Evolutionary conservation across 2,113 vertebrate genomes (phyloP).

Genomic region (Solenodon paradoxus): DNA sequence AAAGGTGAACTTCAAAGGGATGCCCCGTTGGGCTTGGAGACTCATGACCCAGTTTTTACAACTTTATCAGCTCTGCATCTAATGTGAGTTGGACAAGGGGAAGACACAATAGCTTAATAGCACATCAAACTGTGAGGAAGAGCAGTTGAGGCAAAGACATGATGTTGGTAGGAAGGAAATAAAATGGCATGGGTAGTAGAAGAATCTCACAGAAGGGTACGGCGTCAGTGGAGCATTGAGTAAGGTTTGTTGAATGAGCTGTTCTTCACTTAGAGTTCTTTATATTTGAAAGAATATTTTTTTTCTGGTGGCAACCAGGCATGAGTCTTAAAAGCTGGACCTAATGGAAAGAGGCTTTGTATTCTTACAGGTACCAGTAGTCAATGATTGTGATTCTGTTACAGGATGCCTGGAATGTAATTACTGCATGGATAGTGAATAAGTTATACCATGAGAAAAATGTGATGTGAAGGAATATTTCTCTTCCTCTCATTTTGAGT

Average conservation of each 20-base stretch:
- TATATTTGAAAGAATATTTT: neutral
- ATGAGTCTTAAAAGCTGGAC: neutral
- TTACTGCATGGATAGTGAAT: neutral
- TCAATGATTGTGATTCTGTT: neutral
- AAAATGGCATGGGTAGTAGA: neutral
- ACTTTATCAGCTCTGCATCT: neutral
- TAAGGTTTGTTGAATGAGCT: neutral
- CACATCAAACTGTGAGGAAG: neutral
- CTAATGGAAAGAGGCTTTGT: neutral
- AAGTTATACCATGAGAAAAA: neutral
- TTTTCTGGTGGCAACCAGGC: neutral
- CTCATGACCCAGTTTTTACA: neutral
- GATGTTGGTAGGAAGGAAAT: neutral
- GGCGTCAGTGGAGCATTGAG: too few species aligned
- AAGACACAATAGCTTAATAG: neutral
- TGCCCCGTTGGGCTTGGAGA: neutral
- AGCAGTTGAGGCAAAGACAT: neutral
- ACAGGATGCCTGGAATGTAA: neutral
- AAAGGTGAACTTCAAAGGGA: neutral
- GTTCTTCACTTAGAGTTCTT: neutral
- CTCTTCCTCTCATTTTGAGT: neutral
- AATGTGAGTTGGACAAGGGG: neutral
- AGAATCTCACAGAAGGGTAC: neutral
- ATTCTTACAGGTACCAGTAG: neutral
- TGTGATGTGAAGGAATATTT: neutral